A percentile compares a stretch with the other conserved stretches of the same genome.
Conservation (phyloP, 1,140 invertebrate genomes). For the Teleopsis dalmanni region DNA sequence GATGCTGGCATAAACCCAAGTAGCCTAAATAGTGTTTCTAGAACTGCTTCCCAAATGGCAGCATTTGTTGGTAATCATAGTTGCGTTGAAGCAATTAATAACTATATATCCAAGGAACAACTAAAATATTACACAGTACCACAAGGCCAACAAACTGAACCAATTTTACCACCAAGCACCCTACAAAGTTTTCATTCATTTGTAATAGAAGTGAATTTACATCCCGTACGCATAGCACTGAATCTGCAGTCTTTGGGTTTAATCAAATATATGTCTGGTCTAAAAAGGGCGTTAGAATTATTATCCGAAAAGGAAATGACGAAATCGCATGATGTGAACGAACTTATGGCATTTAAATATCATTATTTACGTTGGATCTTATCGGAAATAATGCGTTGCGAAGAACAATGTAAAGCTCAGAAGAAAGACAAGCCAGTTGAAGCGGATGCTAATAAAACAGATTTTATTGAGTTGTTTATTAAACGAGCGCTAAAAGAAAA, state of each 20-base stretch:
- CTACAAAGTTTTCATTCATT: constrained; percentile 76
- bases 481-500: constrained; percentile 69
- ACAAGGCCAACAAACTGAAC: constrained; percentile 72
- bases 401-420: constrained; percentile 52
- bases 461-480: constrained; percentile 64
- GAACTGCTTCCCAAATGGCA: constrained; percentile 94
- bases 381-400: constrained; percentile 60
- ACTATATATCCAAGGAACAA: constrained; percentile 78
- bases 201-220: constrained; percentile 79
- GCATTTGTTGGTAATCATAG: constrained; percentile 94
- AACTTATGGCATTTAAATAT: constrained; percentile 87
- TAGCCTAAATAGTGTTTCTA: constrained; percentile 76
- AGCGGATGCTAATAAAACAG: constrained; percentile 53
- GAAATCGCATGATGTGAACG: constrained; percentile 73
- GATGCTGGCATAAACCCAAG: constrained; percentile 77
- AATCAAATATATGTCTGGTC: constrained; percentile 67
- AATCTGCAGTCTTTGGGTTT: constrained; percentile 59
- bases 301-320: constrained; percentile 87
- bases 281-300: constrained; percentile 73
- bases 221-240: constrained; percentile 78
- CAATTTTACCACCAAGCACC: constrained; percentile 65
- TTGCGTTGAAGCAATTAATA: constrained; percentile 90
- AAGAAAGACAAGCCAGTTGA: constrained; percentile 28
- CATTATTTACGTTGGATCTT: constrained; percentile 77
- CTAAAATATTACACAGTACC: constrained; percentile 77